Conservation (phyloP, 35 echinoderm and acorn worm genomes). For the Apostichopus japonicus region DNA sequence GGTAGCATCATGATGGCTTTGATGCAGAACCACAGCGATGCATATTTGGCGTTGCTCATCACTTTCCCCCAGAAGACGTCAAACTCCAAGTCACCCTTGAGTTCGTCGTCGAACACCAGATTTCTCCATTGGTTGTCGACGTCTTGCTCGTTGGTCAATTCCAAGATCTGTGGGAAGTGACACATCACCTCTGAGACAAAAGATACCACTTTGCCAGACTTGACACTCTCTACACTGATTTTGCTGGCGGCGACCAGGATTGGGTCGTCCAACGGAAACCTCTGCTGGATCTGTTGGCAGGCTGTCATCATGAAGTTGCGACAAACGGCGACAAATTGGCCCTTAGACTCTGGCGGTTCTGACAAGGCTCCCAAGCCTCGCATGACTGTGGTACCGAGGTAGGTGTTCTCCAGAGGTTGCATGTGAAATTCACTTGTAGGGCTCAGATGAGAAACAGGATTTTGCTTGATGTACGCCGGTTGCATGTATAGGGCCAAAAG, state of each 20-base stretch:
- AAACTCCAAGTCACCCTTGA: slow-evolving; percentile 3
- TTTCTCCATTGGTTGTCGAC: slow-evolving; percentile 34
- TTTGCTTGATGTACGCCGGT: slow-evolving; percentile 12
- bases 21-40: slow-evolving; percentile 31
- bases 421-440: slow-evolving; percentile 18
- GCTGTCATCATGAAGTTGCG: slow-evolving; percentile 36
- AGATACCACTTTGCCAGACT: not conserved
- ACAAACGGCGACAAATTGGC: slow-evolving; percentile 20
- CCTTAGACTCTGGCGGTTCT: slow-evolving; percentile 32
- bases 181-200: slow-evolving; percentile 19
- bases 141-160: slow-evolving; percentile 26
- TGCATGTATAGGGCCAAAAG: slow-evolving; percentile 30
- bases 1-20: slow-evolving; percentile 39
- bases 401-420: slow-evolving; percentile 36
- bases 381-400: slow-evolving; percentile 31
- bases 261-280: slow-evolving; percentile 22
- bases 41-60: slow-evolving; percentile 27
- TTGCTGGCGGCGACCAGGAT: slow-evolving; percentile 31
- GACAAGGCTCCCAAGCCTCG: not conserved
- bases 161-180: slow-evolving; percentile 29
- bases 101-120: slow-evolving; percentile 28
- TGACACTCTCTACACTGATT: slow-evolving; percentile 19
- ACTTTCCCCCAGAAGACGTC: slow-evolving; percentile 27
- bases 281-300: slow-evolving; percentile 41
- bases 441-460: slow-evolving; percentile 1